Evolutionary conservation across 2,888 invertebrate genomes (phyloP), one percentile per base, ranked within the genome.

Genomic region (Morpho achilles): DNA sequence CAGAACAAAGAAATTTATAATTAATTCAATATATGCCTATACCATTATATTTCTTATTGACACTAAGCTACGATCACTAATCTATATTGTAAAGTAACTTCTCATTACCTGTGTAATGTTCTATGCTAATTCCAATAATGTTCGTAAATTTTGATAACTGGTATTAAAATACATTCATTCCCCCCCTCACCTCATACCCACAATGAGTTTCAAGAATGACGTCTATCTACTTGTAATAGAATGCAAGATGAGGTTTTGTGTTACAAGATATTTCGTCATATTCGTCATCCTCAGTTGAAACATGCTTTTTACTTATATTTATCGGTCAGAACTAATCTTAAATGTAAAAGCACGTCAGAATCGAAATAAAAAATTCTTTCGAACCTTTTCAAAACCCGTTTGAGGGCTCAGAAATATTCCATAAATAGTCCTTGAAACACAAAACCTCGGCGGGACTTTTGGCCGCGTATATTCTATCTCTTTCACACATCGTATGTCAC

Each of bases 171-270:
- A 68, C 64, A 69, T 32, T 32, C 32, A 32, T 32, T 32, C 63
- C 65, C 69, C 75, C 67, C 71, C 66, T 71, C 60, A 67, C 71
- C 70, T 72, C 67, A 69, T 56, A 69, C 71, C 66, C 56, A 42
- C 50, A 58, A 56, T 56, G 53, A 46, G 63, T 53, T 54, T 54
- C 53, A 69, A 55, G 63, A 66, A 74, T 77, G 80, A 80, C 81
- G 78, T 75, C 60, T 41, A 47, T 58, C 62, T 65, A 57, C 60
- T 69, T 72, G 65, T 72, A 68, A 32, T 32, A 32, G 32, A 32
- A 32, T 32, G 32, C 43, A 8, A 7, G 79, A 77, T 70, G 82
- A 90, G 87, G 88, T 89, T 87, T 90, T 81, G 85, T 69, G 90
- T 88, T 88, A 67, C 89, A 66, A 89, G 71, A 67, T 60, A 72